Evolutionary conservation across 2,113 vertebrate species (phyloP).

Genomic region (Opisthocomus hoazin): DNA sequence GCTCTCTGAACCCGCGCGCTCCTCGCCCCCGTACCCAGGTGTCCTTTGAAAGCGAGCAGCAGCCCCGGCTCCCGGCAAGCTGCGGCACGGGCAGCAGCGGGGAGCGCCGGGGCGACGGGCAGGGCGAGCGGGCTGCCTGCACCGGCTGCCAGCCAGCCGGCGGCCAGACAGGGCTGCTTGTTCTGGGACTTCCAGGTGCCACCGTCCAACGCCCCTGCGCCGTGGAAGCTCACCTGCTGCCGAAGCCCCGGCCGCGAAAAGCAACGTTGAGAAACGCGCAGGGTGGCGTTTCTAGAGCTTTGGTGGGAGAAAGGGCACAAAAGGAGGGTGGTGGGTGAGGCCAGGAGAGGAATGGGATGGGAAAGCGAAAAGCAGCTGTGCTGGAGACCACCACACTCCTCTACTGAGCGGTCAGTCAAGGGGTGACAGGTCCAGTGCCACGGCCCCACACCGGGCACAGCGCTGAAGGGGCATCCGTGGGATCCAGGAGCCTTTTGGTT

Average conservation of each 20-base stretch:
- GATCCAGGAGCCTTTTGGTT: neutral
- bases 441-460: accelerated
- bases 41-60: neutral
- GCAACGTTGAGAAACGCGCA: accelerated
- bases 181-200: accelerated
- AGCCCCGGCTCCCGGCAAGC: neutral
- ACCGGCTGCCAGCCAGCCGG: neutral
- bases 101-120: neutral
- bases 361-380: neutral
- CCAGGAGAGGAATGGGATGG: accelerated
- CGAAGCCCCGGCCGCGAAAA: neutral
- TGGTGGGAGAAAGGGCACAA: neutral
- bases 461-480: neutral
- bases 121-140: neutral
- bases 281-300: neutral
- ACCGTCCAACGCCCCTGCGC: neutral
- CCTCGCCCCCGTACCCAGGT: slow-evolving; percentile 1
- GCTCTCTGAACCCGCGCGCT: neutral
- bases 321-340: too few relatives aligned
- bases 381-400: neutral
- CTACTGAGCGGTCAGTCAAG: accelerated
- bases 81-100: neutral
- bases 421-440: neutral
- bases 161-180: neutral
- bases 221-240: neutral